Evolutionary conservation across 1,140 invertebrate species (phyloP).

Genomic region (Atta cephalotes): DNA sequence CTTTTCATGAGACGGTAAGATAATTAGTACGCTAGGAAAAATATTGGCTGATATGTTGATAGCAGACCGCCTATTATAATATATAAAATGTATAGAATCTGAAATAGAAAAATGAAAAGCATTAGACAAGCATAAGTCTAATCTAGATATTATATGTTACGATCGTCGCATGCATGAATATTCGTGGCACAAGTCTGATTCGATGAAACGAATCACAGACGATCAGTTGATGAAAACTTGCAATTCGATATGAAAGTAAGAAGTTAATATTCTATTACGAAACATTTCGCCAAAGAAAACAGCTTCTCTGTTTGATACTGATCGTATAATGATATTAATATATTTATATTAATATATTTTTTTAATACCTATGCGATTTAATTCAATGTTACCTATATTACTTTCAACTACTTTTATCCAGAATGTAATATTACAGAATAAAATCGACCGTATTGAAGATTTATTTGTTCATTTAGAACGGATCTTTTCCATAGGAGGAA

Average conservation of each 20-base stretch:
- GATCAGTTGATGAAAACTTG: background rate
- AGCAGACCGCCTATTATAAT: background rate
- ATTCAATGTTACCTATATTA: background rate
- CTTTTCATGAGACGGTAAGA: constrained; percentile 38
- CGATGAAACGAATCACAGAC: background rate
- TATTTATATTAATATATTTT: background rate
- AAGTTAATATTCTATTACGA: background rate
- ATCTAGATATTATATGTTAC: background rate
- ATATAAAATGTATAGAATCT: constrained; percentile 15
- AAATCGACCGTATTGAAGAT: constrained; percentile 38
- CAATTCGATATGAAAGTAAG: constrained; percentile 18
- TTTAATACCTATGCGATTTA: background rate
- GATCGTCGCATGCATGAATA: background rate
- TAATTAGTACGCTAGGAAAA: constrained; percentile 32
- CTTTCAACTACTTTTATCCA: background rate
- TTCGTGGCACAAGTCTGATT: background rate
- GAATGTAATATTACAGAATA: constrained; percentile 14
- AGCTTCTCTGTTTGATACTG: background rate
- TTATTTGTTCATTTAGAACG: constrained; percentile 64
- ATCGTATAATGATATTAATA: background rate
- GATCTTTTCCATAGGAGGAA: constrained; percentile 70
- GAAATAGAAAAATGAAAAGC: constrained; percentile 1
- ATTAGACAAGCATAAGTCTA: background rate
- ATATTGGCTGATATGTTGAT: background rate
- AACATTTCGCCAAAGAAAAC: background rate